Percentiles rank a stretch among this genome's conserved stretches.
These are phyloP conservation scores for Heliconius ismenius DNA, from an alignment of 2,888 invertebrate species.

Conservation along the genomic window DNA sequence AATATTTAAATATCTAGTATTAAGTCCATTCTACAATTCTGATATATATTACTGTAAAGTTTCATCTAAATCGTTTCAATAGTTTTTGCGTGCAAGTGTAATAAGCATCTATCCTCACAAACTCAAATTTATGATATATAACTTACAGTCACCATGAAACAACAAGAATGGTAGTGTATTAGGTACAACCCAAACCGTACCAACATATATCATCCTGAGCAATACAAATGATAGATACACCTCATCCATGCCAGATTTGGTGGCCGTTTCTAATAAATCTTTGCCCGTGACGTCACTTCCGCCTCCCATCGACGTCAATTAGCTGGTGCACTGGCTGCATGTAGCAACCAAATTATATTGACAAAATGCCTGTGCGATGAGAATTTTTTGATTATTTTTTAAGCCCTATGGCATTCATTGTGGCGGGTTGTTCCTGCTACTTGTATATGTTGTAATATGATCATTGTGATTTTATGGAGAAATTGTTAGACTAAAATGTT, in stretches of 20 bases:
- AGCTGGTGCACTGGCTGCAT: constrained; percentile 54
- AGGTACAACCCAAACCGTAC: neutral
- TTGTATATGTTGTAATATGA: too few species aligned
- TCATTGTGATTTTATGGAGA: too few species aligned
- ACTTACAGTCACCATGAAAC: neutral
- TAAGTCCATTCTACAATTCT: too few species aligned
- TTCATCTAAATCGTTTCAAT: too few species aligned
- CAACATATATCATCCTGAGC: constrained; percentile 23
- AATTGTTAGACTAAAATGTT: too few species aligned
- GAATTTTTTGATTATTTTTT: constrained; percentile 5
- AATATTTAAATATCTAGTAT: too few species aligned
- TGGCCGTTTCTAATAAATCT: constrained; percentile 41
- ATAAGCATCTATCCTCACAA: too few species aligned
- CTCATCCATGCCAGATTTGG: constrained; percentile 31
- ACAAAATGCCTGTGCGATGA: constrained; percentile 35
- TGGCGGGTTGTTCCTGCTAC: too few species aligned
- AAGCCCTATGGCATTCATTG: neutral
- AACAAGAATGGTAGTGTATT: neutral
- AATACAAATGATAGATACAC: constrained; percentile 26
- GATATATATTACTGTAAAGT: too few species aligned
- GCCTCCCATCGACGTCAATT: constrained; percentile 61
- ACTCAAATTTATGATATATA: too few species aligned
- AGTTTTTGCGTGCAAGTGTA: too few species aligned
- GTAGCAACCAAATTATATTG: constrained; percentile 65
- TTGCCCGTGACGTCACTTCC: constrained; percentile 50